Percentiles rank a stretch among this genome's conserved stretches.
phyloP scores from a whole-genome alignment of 2,888 invertebrate genomes.

The Eilema sororculum region DNA sequence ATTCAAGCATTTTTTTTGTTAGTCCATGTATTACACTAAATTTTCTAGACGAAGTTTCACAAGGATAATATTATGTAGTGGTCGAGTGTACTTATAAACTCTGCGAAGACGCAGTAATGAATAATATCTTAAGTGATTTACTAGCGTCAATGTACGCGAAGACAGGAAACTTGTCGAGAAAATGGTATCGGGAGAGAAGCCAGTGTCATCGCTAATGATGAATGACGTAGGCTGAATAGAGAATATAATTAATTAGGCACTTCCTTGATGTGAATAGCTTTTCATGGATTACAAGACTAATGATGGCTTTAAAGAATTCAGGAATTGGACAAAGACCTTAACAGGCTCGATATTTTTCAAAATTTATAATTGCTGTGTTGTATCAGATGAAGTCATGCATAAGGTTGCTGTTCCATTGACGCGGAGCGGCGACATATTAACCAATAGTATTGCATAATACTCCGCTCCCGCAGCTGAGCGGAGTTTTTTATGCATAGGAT shows the following conservation, averaged over 20 bases:
- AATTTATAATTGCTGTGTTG: not conserved
- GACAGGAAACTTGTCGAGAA: constrained; percentile 29
- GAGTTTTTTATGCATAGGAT: too few species aligned
- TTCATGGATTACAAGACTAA: not conserved
- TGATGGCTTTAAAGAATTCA: not conserved
- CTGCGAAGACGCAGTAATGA: constrained; percentile 56
- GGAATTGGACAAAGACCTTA: not conserved
- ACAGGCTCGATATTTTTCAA: not conserved
- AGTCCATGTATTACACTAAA: not conserved
- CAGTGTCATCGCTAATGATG: constrained; percentile 41
- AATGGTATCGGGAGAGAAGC: constrained; percentile 22
- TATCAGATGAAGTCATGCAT: not conserved
- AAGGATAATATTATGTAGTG: constrained; percentile 26
- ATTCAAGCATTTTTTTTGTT: too few species aligned
- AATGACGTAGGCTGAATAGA: constrained; percentile 41
- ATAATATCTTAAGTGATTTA: constrained; percentile 65
- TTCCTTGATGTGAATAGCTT: constrained; percentile 20
- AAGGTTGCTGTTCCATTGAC: too few species aligned
- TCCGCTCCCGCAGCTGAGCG: too few species aligned
- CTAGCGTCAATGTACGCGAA: constrained; percentile 41
- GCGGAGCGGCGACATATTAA: too few species aligned
- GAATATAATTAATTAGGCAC: constrained; percentile 35
- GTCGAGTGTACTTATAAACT: constrained; percentile 47
- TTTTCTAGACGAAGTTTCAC: constrained; percentile 10
- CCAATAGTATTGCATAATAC: too few species aligned